Conservation (phyloP, 2,113 vertebrate species). For the Ochotona princeps region DNA sequence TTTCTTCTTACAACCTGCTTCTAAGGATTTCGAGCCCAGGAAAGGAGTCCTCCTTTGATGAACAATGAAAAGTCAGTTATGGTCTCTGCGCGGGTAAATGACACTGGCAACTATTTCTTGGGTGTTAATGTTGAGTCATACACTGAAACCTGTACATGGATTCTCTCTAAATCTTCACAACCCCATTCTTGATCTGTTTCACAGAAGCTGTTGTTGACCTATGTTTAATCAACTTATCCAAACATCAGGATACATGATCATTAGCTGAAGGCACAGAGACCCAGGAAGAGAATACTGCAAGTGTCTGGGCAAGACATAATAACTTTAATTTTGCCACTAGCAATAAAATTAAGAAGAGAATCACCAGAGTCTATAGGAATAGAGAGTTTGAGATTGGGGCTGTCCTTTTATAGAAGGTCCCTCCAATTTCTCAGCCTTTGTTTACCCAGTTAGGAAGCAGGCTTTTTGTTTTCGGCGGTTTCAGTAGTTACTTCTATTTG, state of each 20-base stretch:
- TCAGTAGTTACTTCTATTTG: no score
- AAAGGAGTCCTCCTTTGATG: background rate
- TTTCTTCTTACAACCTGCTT: background rate
- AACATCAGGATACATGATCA: background rate
- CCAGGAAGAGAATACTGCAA: background rate
- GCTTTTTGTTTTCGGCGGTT: no score
- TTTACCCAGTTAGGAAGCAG: constrained; percentile 15
- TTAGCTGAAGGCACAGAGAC: background rate
- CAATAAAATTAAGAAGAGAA: background rate
- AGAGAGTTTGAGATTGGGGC: background rate
- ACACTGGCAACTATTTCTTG: background rate
- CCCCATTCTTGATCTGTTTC: background rate
- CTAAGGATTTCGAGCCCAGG: background rate
- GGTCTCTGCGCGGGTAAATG: background rate
- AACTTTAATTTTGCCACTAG: background rate
- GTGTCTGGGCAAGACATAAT: background rate
- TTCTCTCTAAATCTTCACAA: background rate
- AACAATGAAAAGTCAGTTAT: background rate
- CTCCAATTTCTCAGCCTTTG: background rate
- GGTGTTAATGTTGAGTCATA: background rate
- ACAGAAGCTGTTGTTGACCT: background rate
- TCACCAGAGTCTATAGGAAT: background rate
- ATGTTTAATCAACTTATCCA: background rate
- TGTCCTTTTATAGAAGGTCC: background rate
- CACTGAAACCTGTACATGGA: background rate